Evolutionary conservation across 2,888 invertebrate species (phyloP), one percentile per base, ranked within the genome.

Genomic region (Nephrotoma guestfalica): DNA sequence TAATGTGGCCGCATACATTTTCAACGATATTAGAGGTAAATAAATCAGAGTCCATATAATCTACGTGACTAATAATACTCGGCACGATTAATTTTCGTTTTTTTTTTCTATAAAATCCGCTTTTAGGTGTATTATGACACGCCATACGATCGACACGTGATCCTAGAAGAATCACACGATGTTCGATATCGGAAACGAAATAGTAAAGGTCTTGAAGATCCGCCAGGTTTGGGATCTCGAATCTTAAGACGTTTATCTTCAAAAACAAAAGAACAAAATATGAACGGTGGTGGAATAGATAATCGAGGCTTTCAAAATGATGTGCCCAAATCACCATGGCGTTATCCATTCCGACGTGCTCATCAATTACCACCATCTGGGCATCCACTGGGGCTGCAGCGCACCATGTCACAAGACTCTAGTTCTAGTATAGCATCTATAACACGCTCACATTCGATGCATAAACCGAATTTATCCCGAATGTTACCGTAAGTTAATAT

Each of bases 141-240:
- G 15, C 98, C 98, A 0, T 98, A 97, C 90, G 97, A 97, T 91
- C 93, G 97, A 85, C 97, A 97, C 91, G 97, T 97, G 87, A 96
- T 97, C 87, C 95, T 97, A 88, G 97, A 97, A 89, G 97, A 97
- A 91, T 97, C 97, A 88, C 94, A 95, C 89, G 95, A 94, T 89
- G 94, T 93, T 87, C 93, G 94, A 86, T 93, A 92, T 89, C 93
- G 94, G 89, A 94, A 94, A 89, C 93, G 94, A 88, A 93, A 92
- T 87, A 93, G 92, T 87, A 93, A 92, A 87, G 92, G 93, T 42
- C 89, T 94, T 30, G 94, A 95, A 89, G 94, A 94, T 88, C 93
- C 93, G 18, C 92, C 93, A 0, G 92, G 92, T n/a, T 89, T 95
- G 18, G 94, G 94, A 3, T 93, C 95, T 87, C 94, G 95, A 90